These are phyloP conservation scores for Mastomys natalensis DNA, from an alignment of 2,113 vertebrate genomes.

Conservation along the genomic window DNA sequence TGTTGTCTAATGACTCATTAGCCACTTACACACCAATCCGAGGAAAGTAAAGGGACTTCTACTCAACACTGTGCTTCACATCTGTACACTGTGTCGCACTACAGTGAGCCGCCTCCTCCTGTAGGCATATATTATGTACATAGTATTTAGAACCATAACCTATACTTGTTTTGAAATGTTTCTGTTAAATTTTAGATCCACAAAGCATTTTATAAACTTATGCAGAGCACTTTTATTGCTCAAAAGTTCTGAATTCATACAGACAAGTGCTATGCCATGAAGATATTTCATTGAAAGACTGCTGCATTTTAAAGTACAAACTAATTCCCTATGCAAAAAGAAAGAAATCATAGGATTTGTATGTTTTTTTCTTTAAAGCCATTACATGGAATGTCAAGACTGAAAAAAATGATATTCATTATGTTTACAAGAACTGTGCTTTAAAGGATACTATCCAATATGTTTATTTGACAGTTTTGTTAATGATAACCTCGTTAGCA, in stretches of 20 bases:
- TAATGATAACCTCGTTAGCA: constrained; percentile 78
- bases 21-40: constrained; percentile 75
- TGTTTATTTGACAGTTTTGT: constrained; percentile 82
- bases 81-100: constrained; percentile 85
- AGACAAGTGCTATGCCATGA: constrained; percentile 75
- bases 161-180: constrained; percentile 82
- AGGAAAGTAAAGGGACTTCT: constrained; percentile 82
- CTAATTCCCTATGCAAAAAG: constrained; percentile 88
- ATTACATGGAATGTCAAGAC: constrained; percentile 81
- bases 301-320: constrained; percentile 79
- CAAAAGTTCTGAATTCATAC: constrained; percentile 77
- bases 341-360: constrained; percentile 74
- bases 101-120: constrained; percentile 83
- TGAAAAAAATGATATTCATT: constrained; percentile 82
- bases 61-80: constrained; percentile 87
- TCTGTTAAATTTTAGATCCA: constrained; percentile 84
- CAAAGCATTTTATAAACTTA: constrained; percentile 86
- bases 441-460: constrained; percentile 78
- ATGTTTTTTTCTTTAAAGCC: constrained; percentile 84
- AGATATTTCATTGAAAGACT: constrained; percentile 79
- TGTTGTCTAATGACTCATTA: constrained; percentile 70
- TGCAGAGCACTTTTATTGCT: constrained; percentile 86
- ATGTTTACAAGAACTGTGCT: constrained; percentile 84
- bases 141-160: constrained; percentile 82
- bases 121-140: constrained; percentile 84